A percentile compares a stretch with the other conserved stretches of the same genome.
Evolutionary conservation across 2,888 invertebrate genomes (phyloP).

Genomic region (Drosophila prostipennis): DNA sequence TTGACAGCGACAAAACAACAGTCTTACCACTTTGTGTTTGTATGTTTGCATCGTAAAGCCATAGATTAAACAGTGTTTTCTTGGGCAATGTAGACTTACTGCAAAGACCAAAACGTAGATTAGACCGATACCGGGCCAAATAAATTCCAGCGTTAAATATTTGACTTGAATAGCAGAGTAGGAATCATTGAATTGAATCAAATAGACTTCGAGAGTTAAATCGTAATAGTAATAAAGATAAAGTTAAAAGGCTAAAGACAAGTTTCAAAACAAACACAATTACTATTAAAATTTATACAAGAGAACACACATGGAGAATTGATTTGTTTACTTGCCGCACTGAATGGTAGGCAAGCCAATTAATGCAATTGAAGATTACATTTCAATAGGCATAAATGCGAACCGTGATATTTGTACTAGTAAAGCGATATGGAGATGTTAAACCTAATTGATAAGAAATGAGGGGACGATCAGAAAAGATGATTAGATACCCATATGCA

Average conservation of each 20-base stretch:
- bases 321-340: constrained; percentile 22
- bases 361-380: constrained; percentile 48
- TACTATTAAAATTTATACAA: constrained; percentile 29
- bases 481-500: constrained; percentile 11
- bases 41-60: constrained; percentile 6
- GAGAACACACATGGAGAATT: constrained; percentile 28
- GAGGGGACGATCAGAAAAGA: constrained; percentile 31
- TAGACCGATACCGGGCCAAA: constrained; percentile 39
- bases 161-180: constrained; percentile 21
- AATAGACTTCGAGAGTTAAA: constrained; percentile 39
- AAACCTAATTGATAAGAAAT: constrained; percentile 41
- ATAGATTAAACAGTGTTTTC: constrained; percentile 14
- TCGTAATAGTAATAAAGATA: constrained; percentile 9
- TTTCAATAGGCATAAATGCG: constrained; percentile 59
- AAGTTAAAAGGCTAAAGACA: constrained; percentile 28
- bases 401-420: constrained; percentile 83
- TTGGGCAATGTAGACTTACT: constrained; percentile 45
- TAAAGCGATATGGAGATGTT: constrained; percentile 62
- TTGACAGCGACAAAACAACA: constrained; percentile 17
- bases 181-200: constrained; percentile 22
- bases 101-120: constrained; percentile 47
- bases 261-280: constrained; percentile 26
- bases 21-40: constrained; percentile 61
- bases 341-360: constrained; percentile 41
- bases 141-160: constrained; percentile 23